Evolutionary conservation across 2,888 invertebrate species (phyloP).

Genomic region (Ormyrus thymus): DNA sequence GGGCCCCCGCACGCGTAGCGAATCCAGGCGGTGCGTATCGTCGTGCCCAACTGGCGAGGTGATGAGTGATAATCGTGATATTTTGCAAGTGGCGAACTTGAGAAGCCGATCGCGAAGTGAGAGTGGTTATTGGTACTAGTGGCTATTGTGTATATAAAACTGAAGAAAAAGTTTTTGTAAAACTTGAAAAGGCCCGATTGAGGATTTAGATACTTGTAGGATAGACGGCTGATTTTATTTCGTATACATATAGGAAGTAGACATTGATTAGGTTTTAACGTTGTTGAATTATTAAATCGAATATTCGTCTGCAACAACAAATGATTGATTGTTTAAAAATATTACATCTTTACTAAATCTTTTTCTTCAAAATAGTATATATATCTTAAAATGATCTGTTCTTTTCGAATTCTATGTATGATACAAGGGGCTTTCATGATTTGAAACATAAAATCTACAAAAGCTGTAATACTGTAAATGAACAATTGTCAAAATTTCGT

Average conservation of each 20-base stretch:
- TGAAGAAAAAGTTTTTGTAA: slow-evolving; percentile 5
- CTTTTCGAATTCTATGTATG: slow-evolving; percentile 9
- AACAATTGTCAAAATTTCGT: too few relatives aligned
- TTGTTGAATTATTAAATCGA: too few relatives aligned
- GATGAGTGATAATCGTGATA: slow-evolving; percentile 28
- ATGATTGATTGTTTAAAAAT: too few relatives aligned
- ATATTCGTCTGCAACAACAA: too few relatives aligned
- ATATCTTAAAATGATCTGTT: slow-evolving; percentile 19
- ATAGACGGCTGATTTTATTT: too few relatives aligned
- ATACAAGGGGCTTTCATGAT: slow-evolving; percentile 30
- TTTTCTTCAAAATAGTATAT: background rate
- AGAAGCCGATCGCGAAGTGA: too few relatives aligned
- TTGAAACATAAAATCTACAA: background rate
- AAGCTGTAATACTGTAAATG: background rate
- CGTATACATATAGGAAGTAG: too few relatives aligned
- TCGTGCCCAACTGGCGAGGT: slow-evolving; percentile 43
- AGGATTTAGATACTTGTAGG: too few relatives aligned
- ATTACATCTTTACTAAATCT: slow-evolving; percentile 15
- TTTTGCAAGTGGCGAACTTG: too few relatives aligned
- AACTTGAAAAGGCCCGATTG: background rate
- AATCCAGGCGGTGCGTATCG: slow-evolving; percentile 58
- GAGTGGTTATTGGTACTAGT: too few relatives aligned
- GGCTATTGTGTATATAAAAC: slow-evolving; percentile 22
- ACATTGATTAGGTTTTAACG: too few relatives aligned
- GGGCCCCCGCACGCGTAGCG: slow-evolving; percentile 74